These are phyloP conservation scores for Altica lythri DNA, from an alignment of 2,888 invertebrate genomes.

Conservation along the genomic window DNA sequence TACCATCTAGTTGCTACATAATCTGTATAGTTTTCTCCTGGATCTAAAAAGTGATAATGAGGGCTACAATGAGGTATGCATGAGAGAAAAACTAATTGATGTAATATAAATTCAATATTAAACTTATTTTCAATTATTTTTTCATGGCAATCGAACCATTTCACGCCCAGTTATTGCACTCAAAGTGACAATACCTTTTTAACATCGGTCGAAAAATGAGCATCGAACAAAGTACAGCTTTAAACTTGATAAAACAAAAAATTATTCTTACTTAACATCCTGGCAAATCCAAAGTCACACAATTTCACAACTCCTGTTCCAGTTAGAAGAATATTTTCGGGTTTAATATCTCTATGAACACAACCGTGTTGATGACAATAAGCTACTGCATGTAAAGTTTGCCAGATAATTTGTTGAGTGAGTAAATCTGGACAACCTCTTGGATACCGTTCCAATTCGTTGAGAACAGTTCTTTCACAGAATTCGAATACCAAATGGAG, in stretches of 20 bases:
- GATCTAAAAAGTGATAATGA: conserved; percentile 62
- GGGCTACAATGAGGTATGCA: too few species aligned
- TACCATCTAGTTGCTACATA: conserved; percentile 99
- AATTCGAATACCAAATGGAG: conserved; percentile 98
- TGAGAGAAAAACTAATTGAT: too few species aligned
- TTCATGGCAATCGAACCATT: too few species aligned
- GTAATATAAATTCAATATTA: too few species aligned
- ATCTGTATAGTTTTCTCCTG: conserved; percentile 98
- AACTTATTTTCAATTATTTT: too few species aligned
- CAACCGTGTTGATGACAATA: conserved; percentile 98
- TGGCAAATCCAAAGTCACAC: conserved; percentile 98
- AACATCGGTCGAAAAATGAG: too few species aligned
- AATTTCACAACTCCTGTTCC: conserved; percentile 92
- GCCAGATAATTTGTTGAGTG: conserved; percentile 92
- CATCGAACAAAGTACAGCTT: too few species aligned
- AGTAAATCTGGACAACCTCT: conserved; percentile 89
- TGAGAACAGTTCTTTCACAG: conserved; percentile 95
- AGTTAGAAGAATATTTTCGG: conserved; percentile 96
- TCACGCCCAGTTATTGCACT: too few species aligned
- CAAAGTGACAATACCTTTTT: too few species aligned
- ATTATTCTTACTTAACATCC: conserved; percentile 79
- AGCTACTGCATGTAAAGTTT: conserved; percentile 91
- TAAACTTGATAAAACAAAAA: too few species aligned
- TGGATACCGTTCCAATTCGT: conserved; percentile 88
- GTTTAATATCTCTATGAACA: conserved; percentile 97